Evolutionary conservation across 2,888 invertebrate species (phyloP).

Genomic region (Hypsopygia costalis): DNA sequence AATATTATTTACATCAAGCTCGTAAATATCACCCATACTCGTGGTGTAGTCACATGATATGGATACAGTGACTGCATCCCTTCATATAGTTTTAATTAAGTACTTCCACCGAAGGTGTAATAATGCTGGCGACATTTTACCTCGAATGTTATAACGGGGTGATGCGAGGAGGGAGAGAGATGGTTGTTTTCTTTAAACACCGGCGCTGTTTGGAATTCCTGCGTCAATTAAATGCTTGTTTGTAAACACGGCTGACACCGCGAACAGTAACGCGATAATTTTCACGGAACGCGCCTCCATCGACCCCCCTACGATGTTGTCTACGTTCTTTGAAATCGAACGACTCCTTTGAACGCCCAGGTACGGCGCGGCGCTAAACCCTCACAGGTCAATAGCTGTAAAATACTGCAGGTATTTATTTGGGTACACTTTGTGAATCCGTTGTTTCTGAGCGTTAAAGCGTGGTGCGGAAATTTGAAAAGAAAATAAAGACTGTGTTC

Average conservation of each 20-base stretch:
- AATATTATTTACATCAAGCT: no score
- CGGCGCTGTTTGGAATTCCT: slow-evolving; percentile 64
- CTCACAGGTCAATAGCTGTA: slow-evolving; percentile 27
- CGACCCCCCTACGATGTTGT: slow-evolving; percentile 27
- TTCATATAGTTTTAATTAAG: slow-evolving; percentile 18
- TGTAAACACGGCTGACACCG: slow-evolving; percentile 61
- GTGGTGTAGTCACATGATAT: no score
- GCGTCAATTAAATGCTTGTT: slow-evolving; percentile 68
- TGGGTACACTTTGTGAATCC: slow-evolving; percentile 9
- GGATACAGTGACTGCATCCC: neutral
- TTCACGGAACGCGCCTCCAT: slow-evolving; percentile 52
- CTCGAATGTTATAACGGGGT: slow-evolving; percentile 21
- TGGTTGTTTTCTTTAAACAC: slow-evolving; percentile 56
- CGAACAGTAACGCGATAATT: slow-evolving; percentile 45
- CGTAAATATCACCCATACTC: no score
- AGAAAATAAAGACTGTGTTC: neutral
- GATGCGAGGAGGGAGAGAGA: slow-evolving; percentile 31
- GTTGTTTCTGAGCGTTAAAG: slow-evolving; percentile 3
- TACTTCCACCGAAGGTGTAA: no score
- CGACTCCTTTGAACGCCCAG: slow-evolving; percentile 38
- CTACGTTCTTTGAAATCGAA: slow-evolving; percentile 39
- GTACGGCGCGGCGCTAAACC: slow-evolving; percentile 24
- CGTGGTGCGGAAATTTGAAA: slow-evolving; percentile 1
- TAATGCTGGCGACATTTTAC: slow-evolving; percentile 26
- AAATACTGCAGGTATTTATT: slow-evolving; percentile 10